phyloP scores from a whole-genome alignment of 2,888 invertebrate genomes.

The Dryobota labecula region DNA sequence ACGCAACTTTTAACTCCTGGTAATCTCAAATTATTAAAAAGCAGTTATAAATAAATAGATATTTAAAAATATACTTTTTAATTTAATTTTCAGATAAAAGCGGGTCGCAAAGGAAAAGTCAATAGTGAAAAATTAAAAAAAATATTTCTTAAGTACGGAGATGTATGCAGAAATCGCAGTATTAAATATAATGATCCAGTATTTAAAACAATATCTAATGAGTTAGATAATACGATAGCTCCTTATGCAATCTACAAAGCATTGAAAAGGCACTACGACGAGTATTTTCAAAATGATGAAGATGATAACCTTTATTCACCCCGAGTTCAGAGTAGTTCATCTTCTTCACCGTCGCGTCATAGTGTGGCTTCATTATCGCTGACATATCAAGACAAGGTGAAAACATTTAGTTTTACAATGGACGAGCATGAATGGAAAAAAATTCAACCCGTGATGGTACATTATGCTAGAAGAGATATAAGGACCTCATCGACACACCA shows the following conservation, averaged over 20 bases:
- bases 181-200: constrained; percentile 53
- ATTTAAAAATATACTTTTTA: too few species aligned
- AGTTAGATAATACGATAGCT: constrained; percentile 49
- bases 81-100: constrained; percentile 47
- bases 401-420: constrained; percentile 50
- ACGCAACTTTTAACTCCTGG: too few species aligned
- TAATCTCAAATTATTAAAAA: too few species aligned
- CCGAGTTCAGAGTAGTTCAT: constrained; percentile 39
- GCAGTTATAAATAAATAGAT: too few species aligned
- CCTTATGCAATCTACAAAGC: constrained; percentile 45
- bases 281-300: constrained; percentile 36
- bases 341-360: constrained; percentile 51
- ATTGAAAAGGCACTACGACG: constrained; percentile 50
- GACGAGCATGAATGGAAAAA: constrained; percentile 52
- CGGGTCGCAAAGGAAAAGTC: constrained; percentile 48
- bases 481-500: constrained; percentile 46
- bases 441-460: constrained; percentile 47
- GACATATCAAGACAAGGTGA: constrained; percentile 50
- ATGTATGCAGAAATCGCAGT: constrained; percentile 48
- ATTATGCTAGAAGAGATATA: constrained; percentile 50
- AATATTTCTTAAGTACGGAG: constrained; percentile 46
- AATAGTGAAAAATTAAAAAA: constrained; percentile 48
- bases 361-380: constrained; percentile 45
- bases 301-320: constrained; percentile 30
- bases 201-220: constrained; percentile 50